Conservation (phyloP, 64 coral and sea anemone genomes). For the Montipora efflorescens region DNA sequence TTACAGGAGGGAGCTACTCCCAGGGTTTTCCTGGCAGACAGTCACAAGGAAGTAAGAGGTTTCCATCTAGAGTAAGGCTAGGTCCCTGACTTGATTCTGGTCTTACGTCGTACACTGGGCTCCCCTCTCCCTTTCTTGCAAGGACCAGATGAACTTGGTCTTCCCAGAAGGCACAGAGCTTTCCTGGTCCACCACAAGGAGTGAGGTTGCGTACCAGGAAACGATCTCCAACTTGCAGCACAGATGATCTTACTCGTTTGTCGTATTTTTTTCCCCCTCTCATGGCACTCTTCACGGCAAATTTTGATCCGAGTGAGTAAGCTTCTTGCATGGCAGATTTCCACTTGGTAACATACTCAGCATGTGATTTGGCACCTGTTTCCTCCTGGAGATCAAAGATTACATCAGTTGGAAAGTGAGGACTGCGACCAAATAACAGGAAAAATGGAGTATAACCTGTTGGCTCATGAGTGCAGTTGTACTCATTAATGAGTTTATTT, state of each 20-base stretch:
- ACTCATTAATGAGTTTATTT: too few species aligned
- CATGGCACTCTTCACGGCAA: conserved; percentile 8
- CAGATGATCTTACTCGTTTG: conserved; percentile 44
- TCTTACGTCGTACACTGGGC: conserved; percentile 69
- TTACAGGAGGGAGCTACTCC: conserved; percentile 5
- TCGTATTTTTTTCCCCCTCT: conserved; percentile 65
- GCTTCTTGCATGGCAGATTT: conserved; percentile 55
- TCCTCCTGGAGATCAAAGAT: conserved; percentile 25
- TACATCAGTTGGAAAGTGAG: conserved; percentile 65
- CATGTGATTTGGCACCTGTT: conserved; percentile 1
- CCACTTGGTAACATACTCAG: conserved; percentile 64
- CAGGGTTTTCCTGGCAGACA: background rate
- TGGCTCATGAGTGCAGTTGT: too few species aligned
- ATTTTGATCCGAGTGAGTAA: conserved; percentile 43
- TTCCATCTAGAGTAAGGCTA: conserved; percentile 39
- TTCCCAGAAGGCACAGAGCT: conserved; percentile 64
- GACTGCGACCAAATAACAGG: conserved; percentile 57
- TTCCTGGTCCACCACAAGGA: conserved; percentile 21
- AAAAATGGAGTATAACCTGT: conserved; percentile 51
- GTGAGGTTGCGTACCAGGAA: conserved; percentile 67
- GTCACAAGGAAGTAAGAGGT: conserved; percentile 64
- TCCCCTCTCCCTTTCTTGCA: conserved; percentile 53
- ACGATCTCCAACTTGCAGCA: conserved; percentile 60
- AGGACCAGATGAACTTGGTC: conserved; percentile 57
- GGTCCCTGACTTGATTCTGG: conserved; percentile 52